Conservation (phyloP, 37 sponge, comb jelly and placozoan genomes). For the Beroe ovata region DNA sequence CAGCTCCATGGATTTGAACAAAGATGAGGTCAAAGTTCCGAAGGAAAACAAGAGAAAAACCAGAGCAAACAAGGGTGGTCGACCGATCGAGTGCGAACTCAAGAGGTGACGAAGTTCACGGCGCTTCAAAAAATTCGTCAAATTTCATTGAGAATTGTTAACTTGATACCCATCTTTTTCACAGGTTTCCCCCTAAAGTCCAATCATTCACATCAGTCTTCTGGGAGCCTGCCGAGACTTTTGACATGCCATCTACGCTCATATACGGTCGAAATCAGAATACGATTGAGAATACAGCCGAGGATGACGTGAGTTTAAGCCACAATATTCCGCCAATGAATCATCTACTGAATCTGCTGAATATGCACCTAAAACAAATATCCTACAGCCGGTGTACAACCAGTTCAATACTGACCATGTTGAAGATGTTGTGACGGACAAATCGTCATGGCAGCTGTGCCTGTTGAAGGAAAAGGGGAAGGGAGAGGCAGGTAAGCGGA, state of each 20-base stretch:
- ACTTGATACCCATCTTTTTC: too few relatives aligned
- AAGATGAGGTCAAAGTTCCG: too few relatives aligned
- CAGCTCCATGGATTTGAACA: too few relatives aligned
- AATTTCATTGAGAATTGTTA: too few relatives aligned
- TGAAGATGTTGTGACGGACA: neutral
- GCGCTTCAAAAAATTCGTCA: too few relatives aligned
- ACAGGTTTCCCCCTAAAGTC: too few relatives aligned
- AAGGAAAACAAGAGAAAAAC: conserved; percentile 3
- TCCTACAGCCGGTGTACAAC: neutral
- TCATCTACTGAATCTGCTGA: too few relatives aligned
- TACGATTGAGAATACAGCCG: neutral
- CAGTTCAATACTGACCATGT: neutral
- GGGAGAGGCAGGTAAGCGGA: too few relatives aligned
- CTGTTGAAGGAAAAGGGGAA: neutral
- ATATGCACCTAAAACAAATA: too few relatives aligned
- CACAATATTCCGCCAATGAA: too few relatives aligned
- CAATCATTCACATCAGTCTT: too few relatives aligned
- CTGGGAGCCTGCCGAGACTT: neutral
- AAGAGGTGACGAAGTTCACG: too few relatives aligned
- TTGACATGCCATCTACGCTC: neutral
- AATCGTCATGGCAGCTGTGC: neutral
- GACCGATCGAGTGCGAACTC: neutral
- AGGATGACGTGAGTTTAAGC: neutral
- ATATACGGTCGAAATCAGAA: neutral
- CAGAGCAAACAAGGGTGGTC: conserved; percentile 57